Evolutionary conservation across 2,888 invertebrate species (phyloP), one percentile per base, ranked within the genome.

Genomic region (Noctua fimbriata): DNA sequence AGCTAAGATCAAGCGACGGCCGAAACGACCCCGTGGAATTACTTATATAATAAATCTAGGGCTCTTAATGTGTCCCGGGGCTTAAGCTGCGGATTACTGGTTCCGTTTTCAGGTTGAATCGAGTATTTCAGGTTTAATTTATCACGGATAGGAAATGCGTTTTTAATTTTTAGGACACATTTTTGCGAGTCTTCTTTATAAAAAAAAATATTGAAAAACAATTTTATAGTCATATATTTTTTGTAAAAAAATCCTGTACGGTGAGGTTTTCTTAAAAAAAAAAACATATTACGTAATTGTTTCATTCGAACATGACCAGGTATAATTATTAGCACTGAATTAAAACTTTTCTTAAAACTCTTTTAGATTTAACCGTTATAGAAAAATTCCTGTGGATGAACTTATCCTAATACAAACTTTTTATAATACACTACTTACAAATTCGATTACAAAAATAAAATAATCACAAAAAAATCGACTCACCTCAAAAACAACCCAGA

Each of bases 401-500:
- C 32, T 63, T 63, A 63, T 32, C 5, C 60, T 63, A 9, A 32
- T 32, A 7, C 32, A 63, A 63, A 63, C 60, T 63, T 63, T n/a
- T 60, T 63, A 16, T 63, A 32, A 28, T 16, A 60, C 28, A 28
- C 28, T 28, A 28, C 14, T 16, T 60, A 16, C 0, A 16, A 14
- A 60, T 28, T 6, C 6, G 1, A 28, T 28, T 9, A 18, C 0
- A 63, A 36, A 58, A 69, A 36, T 6, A 49, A 78, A 72, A 65
- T 21, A 52, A 24, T 4, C 18, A 28, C 5, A 49, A 71, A 52
- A 60, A 81, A 85, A 78, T 70, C 9, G 7, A 92, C 92, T 92
- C 82, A 93, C 93, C 93, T 88, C 79, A 79, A 84, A 87, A 88
- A 87, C 52, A 86, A 89, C 83, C 80, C 76, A 79, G 86, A 89